These are phyloP conservation scores for Irena cyanogastra DNA, from an alignment of 2,113 vertebrate species.

Conservation along the genomic window DNA sequence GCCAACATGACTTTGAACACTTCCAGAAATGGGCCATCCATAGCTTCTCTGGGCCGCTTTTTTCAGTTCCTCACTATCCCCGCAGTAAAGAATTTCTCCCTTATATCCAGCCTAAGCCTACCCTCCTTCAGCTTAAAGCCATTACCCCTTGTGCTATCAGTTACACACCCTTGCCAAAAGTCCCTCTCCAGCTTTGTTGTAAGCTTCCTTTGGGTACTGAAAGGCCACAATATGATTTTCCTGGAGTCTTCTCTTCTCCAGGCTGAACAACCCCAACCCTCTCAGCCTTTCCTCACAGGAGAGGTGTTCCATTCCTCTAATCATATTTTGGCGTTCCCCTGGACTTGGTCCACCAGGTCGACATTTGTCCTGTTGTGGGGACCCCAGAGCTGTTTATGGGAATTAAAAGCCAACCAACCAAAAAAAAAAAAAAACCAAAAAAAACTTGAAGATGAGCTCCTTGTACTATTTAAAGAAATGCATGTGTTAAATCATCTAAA, in stretches of 20 bases:
- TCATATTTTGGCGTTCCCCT: background rate
- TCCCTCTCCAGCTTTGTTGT: background rate
- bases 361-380: rapidly evolving
- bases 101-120: background rate
- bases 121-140: background rate
- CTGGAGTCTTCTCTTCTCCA: background rate
- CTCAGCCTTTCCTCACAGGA: background rate
- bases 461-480: background rate
- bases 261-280: background rate
- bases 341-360: background rate
- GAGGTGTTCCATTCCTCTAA: background rate
- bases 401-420: background rate
- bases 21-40: background rate
- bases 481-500: background rate
- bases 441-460: background rate
- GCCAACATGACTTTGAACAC: background rate
- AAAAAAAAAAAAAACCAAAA: no score
- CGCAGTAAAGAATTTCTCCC: background rate
- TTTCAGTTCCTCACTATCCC: background rate
- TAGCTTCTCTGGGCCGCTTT: background rate
- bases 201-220: background rate
- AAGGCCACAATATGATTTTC: background rate
- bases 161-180: background rate
- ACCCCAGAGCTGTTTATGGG: background rate
- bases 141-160: background rate